These are phyloP conservation scores for Antheraea pernyi DNA, from an alignment of 1,140 invertebrate genomes.

Conservation along the genomic window DNA sequence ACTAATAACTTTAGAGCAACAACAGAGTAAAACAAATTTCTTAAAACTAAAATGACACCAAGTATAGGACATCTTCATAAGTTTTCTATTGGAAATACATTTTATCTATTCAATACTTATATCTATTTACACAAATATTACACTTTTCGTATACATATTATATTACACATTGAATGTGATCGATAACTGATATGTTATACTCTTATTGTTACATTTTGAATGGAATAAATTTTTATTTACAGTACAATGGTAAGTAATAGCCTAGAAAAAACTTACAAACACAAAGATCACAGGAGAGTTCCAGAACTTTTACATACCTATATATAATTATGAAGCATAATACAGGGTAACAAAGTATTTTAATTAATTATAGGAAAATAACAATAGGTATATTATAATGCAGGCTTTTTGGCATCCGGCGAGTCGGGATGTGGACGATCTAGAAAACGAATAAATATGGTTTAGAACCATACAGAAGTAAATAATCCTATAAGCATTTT, in stretches of 20 bases:
- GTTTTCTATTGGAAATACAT: background rate
- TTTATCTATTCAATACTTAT: background rate
- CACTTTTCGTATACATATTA: conserved; percentile 41
- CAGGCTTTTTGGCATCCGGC: conserved; percentile 70
- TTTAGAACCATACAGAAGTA: background rate
- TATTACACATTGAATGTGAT: background rate
- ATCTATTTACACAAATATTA: conserved; percentile 44
- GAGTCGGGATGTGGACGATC: conserved; percentile 70
- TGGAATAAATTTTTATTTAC: conserved; percentile 28
- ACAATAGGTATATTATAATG: conserved; percentile 57
- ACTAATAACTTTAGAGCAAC: no score
- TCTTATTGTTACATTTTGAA: conserved; percentile 38
- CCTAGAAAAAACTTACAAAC: conserved; percentile 56
- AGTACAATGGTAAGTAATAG: conserved; percentile 29
- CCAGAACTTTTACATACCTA: conserved; percentile 47
- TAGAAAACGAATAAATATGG: conserved; percentile 40
- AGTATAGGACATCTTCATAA: background rate
- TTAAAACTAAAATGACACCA: background rate
- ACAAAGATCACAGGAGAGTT: conserved; percentile 76
- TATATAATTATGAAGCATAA: conserved; percentile 41
- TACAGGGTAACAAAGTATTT: conserved; percentile 67
- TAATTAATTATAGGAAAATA: conserved; percentile 42
- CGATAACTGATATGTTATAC: conserved; percentile 8
- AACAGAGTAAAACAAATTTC: no score
- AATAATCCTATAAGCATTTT: no score